phyloP scores from a whole-genome alignment of 35 echinoderm and acorn worm genomes.

The Anneissia japonica region DNA sequence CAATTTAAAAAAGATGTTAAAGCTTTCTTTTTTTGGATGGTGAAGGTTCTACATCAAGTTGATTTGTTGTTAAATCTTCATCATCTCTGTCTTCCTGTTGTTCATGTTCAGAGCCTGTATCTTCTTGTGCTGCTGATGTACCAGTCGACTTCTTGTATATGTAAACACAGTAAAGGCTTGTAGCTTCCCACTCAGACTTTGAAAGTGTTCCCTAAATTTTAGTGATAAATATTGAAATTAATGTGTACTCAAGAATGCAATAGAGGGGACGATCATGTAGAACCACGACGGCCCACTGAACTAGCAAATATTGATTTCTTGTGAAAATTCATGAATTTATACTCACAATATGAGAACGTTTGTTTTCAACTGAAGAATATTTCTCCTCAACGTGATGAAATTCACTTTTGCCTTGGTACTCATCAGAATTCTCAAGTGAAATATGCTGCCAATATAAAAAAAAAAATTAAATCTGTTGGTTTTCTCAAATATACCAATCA shows the following conservation, averaged over 20 bases:
- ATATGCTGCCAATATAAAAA: neutral
- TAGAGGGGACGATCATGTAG: neutral
- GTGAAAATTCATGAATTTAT: too few relatives aligned
- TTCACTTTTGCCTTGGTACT: neutral
- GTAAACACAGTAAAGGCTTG: slow-evolving; percentile 69
- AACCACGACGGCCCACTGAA: neutral
- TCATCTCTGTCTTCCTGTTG: too few relatives aligned
- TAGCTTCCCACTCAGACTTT: slow-evolving; percentile 94
- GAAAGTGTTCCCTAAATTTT: slow-evolving; percentile 96
- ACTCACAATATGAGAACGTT: neutral
- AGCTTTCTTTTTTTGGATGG: neutral
- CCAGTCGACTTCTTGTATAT: slow-evolving; percentile 19
- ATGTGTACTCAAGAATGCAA: neutral
- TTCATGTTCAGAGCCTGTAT: too few relatives aligned
- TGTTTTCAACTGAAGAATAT: neutral
- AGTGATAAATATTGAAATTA: too few relatives aligned
- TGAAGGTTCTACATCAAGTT: neutral
- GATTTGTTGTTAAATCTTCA: too few relatives aligned
- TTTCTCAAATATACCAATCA: too few relatives aligned
- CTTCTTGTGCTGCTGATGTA: neutral
- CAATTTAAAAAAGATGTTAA: too few relatives aligned
- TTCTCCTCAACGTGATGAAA: neutral
- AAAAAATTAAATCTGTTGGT: too few relatives aligned
- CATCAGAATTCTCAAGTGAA: neutral
- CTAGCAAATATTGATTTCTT: too few relatives aligned